Conservation (phyloP, 1,140 invertebrate genomes). For the Hormaphis cornu region DNA sequence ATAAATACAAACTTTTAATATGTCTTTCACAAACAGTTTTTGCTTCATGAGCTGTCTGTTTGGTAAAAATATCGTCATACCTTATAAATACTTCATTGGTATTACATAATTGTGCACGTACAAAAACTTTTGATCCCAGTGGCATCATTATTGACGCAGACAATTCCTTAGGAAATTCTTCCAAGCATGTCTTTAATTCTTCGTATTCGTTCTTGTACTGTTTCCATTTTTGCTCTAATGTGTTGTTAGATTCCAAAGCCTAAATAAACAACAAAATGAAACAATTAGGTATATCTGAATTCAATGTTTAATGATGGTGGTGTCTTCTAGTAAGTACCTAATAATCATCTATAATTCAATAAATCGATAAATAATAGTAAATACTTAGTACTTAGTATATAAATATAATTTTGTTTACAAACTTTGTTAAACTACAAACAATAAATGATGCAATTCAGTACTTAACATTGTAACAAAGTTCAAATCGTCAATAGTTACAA, state of each 20-base stretch:
- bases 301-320: no score
- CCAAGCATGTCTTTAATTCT: constrained; percentile 32
- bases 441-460: no score
- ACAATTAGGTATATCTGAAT: background rate
- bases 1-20: constrained; percentile 47
- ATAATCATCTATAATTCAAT: no score
- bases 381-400: no score
- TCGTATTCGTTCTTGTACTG: constrained; percentile 34
- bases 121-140: constrained; percentile 54
- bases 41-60: constrained; percentile 56
- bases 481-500: no score
- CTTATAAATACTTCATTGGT: constrained; percentile 62
- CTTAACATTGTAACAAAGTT: no score
- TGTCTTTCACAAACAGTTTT: constrained; percentile 52
- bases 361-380: no score
- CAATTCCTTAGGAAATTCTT: constrained; percentile 36
- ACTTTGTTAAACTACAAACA: no score
- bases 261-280: background rate
- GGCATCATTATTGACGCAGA: constrained; percentile 51
- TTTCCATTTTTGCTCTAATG: constrained; percentile 30
- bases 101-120: constrained; percentile 58
- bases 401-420: no score
- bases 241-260: background rate
- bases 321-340: no score
- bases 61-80: constrained; percentile 62